Base-by-base conservation (phyloP, 2,888 invertebrate species). In the Macaria notata region DNA sequence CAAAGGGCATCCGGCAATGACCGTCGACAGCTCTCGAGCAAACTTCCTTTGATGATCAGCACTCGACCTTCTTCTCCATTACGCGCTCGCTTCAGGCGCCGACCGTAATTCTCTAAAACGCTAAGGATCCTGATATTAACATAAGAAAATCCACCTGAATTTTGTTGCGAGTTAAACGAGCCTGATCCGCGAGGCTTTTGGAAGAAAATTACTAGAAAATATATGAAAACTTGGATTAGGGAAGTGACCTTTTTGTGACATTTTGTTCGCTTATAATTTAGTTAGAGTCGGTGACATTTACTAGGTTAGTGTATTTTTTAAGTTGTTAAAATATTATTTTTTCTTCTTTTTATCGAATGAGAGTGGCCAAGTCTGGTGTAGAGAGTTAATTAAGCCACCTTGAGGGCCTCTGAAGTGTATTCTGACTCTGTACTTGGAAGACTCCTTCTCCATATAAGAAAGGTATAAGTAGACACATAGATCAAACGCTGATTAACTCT, bases 1-100 rank as follows among this genome's bases (percentile, higher is more conserved):
- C 84, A 84, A 84, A 85, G 81, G 68, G 70, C 73, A 71, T 72
- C 68, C 71, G 70, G 70, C 71, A 74, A 77, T 83, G 78, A 79
- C 79, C 81, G 77, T 78, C 79, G 74, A 76, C 78, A 81, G 74
- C 79, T 78, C 76, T 81, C 74, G 72, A 75, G 77, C 79, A 75
- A 76, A 75, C 73, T 77, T 74, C 73, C 80, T 84, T 84, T 84
- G 82, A 81, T 77, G 76, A 76, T 78, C 73, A 70, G 70, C 71
- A 63, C 77, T 77, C 71, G 64, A 69, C 70, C 72, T 72, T 70
- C 67, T 72, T 62, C 71, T 67, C 73, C 74, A 75, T 74, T 72
- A 68, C 72, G 70, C 66, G 67, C 59, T 68, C 66, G 75, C 74
- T 75, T 60, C 59, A 73, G 72, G 72, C 76, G 70, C 65, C 69